Percentiles rank a stretch among this genome's conserved stretches.
Conservation (phyloP, 2,113 vertebrate species). For the Clarias gariepinus region DNA sequence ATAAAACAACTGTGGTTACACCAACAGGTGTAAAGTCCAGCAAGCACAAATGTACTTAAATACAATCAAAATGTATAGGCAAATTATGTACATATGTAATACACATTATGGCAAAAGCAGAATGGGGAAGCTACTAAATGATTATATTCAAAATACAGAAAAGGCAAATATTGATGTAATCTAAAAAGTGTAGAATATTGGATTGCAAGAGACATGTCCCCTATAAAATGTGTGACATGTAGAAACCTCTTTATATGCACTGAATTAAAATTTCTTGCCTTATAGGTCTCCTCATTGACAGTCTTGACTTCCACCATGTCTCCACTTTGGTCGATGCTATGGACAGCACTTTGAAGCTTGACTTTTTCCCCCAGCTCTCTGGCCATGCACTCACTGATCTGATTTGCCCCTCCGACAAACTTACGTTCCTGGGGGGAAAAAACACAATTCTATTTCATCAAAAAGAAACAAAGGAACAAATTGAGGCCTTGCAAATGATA, state of each 20-base stretch:
- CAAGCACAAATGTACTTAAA: neutral
- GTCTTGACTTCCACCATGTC: conserved; percentile 84
- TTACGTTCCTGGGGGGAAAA: conserved; percentile 85
- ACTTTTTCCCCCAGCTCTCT: conserved; percentile 80
- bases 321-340: conserved; percentile 81
- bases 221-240: neutral
- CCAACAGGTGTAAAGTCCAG: neutral
- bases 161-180: neutral
- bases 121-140: too few relatives aligned
- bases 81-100: neutral
- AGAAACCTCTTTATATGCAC: neutral
- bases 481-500: neutral
- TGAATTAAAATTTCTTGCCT: conserved; percentile 65
- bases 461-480: neutral
- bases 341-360: conserved; percentile 83
- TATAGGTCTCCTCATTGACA: conserved; percentile 79
- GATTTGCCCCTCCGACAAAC: conserved; percentile 88
- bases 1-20: neutral
- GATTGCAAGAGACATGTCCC: neutral
- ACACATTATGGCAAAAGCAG: neutral
- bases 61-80: neutral
- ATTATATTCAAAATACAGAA: neutral
- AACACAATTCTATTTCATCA: neutral
- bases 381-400: conserved; percentile 88
- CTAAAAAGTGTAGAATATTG: neutral